Percentiles rank a stretch among this genome's conserved stretches.
phyloP scores from a whole-genome alignment of 2,113 vertebrate genomes.

The Thomomys bottae region DNA sequence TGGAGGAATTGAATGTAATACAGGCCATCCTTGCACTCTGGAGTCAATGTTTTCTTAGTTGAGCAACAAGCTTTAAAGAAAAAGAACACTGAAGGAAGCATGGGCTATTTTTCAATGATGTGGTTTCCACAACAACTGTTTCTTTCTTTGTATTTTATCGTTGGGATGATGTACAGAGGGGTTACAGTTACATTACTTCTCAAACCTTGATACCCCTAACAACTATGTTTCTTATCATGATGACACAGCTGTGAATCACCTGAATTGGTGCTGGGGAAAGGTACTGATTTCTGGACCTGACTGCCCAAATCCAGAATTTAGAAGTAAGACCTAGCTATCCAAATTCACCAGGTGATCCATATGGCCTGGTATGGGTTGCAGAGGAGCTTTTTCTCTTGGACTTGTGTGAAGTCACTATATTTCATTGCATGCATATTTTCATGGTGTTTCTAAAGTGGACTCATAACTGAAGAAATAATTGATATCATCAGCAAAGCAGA shows the following conservation, averaged over 20 bases:
- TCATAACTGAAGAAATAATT: not conserved
- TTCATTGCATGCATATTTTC: not conserved
- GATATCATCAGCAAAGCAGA: not conserved
- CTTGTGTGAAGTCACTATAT: not conserved
- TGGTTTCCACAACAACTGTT: too few relatives aligned
- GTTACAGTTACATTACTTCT: too few relatives aligned
- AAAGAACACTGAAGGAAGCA: not conserved
- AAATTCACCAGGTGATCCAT: not conserved
- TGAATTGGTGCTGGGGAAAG: not conserved
- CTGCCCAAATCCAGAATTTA: not conserved
- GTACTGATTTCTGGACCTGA: not conserved
- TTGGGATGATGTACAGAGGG: too few relatives aligned
- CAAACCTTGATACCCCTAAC: too few relatives aligned
- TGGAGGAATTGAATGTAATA: not conserved
- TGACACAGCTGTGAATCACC: not conserved
- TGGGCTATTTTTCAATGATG: not conserved
- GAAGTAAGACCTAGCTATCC: not conserved
- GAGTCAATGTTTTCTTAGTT: constrained; percentile 12
- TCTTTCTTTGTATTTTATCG: too few relatives aligned
- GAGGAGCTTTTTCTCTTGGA: not conserved
- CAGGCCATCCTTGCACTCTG: not conserved
- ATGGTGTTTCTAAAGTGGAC: not conserved
- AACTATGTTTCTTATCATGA: not conserved
- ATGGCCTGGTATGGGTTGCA: not conserved
- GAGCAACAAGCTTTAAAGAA: constrained; percentile 20